Conservation (phyloP, 2,888 invertebrate genomes). For the Mellilla xanthometata region DNA sequence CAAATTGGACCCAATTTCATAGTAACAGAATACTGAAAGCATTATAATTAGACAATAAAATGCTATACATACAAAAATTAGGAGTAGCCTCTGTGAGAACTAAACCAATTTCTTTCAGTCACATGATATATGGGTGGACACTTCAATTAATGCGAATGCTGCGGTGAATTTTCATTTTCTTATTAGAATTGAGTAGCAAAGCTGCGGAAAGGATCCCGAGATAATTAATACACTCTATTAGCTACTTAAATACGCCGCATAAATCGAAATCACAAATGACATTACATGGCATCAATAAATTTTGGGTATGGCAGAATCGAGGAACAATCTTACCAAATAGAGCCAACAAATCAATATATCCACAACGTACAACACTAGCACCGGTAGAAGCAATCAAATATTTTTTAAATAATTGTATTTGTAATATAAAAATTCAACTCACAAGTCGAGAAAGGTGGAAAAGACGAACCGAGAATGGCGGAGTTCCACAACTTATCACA, state of each 20-base stretch:
- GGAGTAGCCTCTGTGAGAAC: too few species aligned
- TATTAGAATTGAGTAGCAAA: neutral
- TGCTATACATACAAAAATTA: too few species aligned
- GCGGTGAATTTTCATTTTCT: neutral
- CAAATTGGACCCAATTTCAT: too few species aligned
- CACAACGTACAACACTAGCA: slow-evolving; percentile 55
- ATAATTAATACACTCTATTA: neutral
- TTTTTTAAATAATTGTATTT: slow-evolving; percentile 37
- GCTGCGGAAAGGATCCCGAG: neutral
- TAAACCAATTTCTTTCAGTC: slow-evolving; percentile 30
- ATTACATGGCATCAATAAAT: slow-evolving; percentile 40
- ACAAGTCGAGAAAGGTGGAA: slow-evolving; percentile 76
- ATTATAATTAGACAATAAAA: too few species aligned
- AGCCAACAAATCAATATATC: slow-evolving; percentile 35
- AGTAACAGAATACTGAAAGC: too few species aligned
- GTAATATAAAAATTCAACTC: slow-evolving; percentile 65
- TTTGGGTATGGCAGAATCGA: slow-evolving; percentile 49
- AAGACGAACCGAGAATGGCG: slow-evolving; percentile 80
- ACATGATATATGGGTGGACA: slow-evolving; percentile 49
- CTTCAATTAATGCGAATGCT: neutral
- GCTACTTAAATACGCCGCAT: slow-evolving; percentile 13
- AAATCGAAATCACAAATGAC: slow-evolving; percentile 38
- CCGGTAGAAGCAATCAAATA: slow-evolving; percentile 41
- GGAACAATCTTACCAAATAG: slow-evolving; percentile 53
- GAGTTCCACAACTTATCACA: slow-evolving; percentile 80